A percentile compares a stretch with the other conserved stretches of the same genome.
Conservation (phyloP, 2,888 invertebrate genomes). For the Mystacides longicornis region DNA sequence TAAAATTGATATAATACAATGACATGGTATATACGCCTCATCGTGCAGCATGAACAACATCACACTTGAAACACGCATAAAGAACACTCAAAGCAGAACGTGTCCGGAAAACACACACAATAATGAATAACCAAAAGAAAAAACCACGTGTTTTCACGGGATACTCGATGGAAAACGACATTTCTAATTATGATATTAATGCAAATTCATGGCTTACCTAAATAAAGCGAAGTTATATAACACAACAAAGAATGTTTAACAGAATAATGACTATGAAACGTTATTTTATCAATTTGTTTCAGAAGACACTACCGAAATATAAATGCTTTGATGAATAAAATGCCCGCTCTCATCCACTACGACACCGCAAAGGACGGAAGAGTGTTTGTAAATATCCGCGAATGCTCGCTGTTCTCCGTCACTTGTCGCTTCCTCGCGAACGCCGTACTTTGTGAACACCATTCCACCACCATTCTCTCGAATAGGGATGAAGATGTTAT, state of each 20-base stretch:
- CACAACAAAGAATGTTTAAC: conserved; percentile 14
- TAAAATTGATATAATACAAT: no score
- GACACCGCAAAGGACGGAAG: conserved; percentile 47
- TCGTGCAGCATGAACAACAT: neutral
- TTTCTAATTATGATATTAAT: neutral
- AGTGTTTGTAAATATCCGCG: conserved; percentile 20
- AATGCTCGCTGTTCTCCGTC: conserved; percentile 6
- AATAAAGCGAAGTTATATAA: conserved; percentile 10
- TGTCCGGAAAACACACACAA: neutral
- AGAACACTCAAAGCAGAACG: neutral
- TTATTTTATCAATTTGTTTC: neutral
- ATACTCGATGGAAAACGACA: neutral
- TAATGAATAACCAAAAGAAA: conserved; percentile 2
- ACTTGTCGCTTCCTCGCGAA: no score
- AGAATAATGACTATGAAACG: conserved; percentile 6
- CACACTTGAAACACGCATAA: neutral
- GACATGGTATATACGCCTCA: no score
- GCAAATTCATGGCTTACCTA: conserved; percentile 16
- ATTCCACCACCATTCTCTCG: no score
- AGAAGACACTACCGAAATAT: conserved; percentile 17
- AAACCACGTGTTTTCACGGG: conserved; percentile 23
- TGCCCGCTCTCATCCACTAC: conserved; percentile 52
- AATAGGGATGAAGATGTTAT: no score
- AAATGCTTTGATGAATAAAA: conserved; percentile 45
- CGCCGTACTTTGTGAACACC: no score